These are phyloP conservation scores for Nomada goodeniana DNA, from an alignment of 2,888 invertebrate species.

Conservation along the genomic window DNA sequence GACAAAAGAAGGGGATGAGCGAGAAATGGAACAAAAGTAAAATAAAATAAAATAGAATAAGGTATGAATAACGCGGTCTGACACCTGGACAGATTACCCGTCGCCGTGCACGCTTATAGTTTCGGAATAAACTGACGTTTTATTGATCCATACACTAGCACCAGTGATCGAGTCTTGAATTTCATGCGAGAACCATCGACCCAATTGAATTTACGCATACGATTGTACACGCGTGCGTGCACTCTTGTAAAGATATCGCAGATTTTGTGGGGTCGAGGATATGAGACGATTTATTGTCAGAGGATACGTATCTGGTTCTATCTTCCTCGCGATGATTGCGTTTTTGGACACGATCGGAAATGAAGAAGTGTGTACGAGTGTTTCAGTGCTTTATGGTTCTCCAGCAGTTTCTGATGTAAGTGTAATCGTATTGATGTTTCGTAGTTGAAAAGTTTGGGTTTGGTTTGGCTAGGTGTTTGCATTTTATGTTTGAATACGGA, in stretches of 20 bases:
- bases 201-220: neutral
- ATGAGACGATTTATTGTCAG: conserved; percentile 5
- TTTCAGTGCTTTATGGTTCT: too few species aligned
- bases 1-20: neutral
- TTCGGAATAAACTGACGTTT: conserved; percentile 37
- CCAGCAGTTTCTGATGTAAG: too few species aligned
- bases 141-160: conserved; percentile 32
- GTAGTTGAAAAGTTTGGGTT: too few species aligned
- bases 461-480: too few species aligned
- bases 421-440: too few species aligned
- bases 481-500: too few species aligned
- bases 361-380: too few species aligned
- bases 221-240: neutral
- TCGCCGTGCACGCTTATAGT: conserved; percentile 34
- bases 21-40: neutral
- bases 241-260: neutral
- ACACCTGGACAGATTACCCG: conserved; percentile 42
- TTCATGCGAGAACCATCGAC: neutral
- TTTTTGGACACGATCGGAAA: neutral
- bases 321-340: neutral
- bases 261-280: neutral
- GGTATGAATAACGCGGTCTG: conserved; percentile 23
- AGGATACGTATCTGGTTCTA: neutral
- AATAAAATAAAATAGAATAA: neutral
- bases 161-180: neutral